Percentiles rank a stretch among this genome's conserved stretches.
phyloP scores from a whole-genome alignment of 2,113 vertebrate genomes.

The Dicaeum eximium region DNA sequence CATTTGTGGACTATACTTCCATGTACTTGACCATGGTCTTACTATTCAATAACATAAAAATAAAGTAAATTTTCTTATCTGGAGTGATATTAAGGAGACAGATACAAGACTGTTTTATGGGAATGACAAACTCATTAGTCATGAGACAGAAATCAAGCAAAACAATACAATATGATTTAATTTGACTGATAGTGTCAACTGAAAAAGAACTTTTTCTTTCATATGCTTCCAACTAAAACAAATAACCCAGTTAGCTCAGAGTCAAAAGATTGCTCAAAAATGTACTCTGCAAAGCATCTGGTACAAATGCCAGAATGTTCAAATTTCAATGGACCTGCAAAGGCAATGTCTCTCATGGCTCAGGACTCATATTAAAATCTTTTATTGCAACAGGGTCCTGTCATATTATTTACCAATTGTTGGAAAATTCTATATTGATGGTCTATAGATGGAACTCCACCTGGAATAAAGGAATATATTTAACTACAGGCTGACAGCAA shows the following conservation, averaged over 20 bases:
- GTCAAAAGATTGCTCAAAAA: background rate
- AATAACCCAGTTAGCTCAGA: background rate
- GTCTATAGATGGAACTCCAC: background rate
- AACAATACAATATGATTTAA: background rate
- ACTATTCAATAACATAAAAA: background rate
- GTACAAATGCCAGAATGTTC: background rate
- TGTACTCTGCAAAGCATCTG: background rate
- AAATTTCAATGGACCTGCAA: background rate
- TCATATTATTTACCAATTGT: background rate
- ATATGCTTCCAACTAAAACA: conserved; percentile 24
- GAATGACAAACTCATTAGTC: background rate
- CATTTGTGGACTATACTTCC: background rate
- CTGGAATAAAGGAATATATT: background rate
- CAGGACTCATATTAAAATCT: background rate
- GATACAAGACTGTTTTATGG: background rate
- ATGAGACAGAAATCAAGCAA: background rate
- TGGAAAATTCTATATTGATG: background rate
- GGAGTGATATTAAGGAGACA: background rate
- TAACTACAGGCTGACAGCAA: background rate
- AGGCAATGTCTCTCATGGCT: background rate
- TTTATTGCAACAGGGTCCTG: background rate
- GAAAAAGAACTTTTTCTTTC: background rate
- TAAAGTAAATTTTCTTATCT: background rate
- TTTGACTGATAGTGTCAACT: background rate
- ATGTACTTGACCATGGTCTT: background rate